Conservation (phyloP, 2,888 invertebrate genomes). For the Cataglyphis cursor region DNA sequence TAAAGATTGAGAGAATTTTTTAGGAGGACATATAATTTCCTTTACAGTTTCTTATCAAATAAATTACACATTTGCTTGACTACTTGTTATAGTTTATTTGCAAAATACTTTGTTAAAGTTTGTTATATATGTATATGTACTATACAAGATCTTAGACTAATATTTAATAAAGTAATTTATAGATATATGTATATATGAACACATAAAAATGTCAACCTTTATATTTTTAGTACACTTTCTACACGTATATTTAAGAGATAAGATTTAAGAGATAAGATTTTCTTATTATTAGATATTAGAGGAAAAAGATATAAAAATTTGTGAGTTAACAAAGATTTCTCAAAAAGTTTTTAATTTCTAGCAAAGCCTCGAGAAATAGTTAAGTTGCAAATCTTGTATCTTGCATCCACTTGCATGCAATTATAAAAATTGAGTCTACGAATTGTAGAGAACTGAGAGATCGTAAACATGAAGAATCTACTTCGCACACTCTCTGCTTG, state of each 20-base stretch:
- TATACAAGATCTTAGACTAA: conserved; percentile 2
- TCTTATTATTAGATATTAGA: not conserved
- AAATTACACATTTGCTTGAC: conserved; percentile 1
- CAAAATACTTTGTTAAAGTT: conserved; percentile 18
- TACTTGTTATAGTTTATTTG: not conserved
- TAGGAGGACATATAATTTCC: not conserved
- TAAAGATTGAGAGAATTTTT: conserved; percentile 23
- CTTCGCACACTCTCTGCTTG: not conserved
- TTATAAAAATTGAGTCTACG: not conserved
- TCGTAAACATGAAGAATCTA: not conserved
- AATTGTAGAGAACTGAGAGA: not conserved
- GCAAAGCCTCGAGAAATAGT: not conserved
- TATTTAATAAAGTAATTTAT: conserved; percentile 6
- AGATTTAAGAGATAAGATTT: not conserved
- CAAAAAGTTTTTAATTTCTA: not conserved
- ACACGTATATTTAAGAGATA: too few species aligned
- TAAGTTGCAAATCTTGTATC: not conserved
- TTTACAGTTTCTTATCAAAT: conserved; percentile 26
- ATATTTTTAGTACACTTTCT: not conserved
- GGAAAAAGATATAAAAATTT: not conserved
- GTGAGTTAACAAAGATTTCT: not conserved
- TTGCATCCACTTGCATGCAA: not conserved
- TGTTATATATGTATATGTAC: not conserved
- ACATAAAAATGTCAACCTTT: not conserved
- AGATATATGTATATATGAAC: not conserved